phyloP scores from a whole-genome alignment of 92 coral and sea anemone genomes.

The Parazoanthus darwini region DNA sequence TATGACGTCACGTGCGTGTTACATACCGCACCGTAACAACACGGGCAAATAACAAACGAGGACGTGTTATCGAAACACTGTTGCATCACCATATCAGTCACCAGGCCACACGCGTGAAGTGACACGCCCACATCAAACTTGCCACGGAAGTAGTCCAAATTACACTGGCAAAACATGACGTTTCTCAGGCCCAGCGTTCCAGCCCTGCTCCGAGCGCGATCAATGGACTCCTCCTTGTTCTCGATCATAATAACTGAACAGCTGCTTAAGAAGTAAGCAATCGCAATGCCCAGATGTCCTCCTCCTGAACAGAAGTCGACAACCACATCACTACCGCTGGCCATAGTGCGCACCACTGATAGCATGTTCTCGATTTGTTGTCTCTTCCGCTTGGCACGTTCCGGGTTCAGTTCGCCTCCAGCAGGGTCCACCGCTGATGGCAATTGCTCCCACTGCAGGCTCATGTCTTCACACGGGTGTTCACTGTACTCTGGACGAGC shows the following conservation, averaged over 20 bases:
- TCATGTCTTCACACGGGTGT: slow-evolving; percentile 32
- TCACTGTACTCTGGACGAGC: slow-evolving; percentile 1
- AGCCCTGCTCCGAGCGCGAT: slow-evolving; percentile 24
- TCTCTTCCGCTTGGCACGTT: slow-evolving; percentile 36
- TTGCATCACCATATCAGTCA: slow-evolving; percentile 42
- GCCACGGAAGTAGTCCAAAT: slow-evolving; percentile 25
- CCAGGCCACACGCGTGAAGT: slow-evolving; percentile 42
- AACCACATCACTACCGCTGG: slow-evolving; percentile 15
- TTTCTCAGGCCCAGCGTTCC: slow-evolving; percentile 6
- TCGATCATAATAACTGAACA: slow-evolving; percentile 35
- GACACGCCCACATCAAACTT: slow-evolving; percentile 26
- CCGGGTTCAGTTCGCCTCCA: slow-evolving; percentile 29
- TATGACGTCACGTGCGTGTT: slow-evolving; percentile 35
- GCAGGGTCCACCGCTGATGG: slow-evolving; percentile 30
- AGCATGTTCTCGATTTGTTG: slow-evolving; percentile 36
- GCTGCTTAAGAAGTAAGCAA: slow-evolving; percentile 30
- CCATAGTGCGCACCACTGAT: slow-evolving; percentile 31
- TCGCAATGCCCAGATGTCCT: slow-evolving; percentile 28
- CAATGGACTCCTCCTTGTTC: slow-evolving; percentile 40
- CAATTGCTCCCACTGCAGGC: slow-evolving; percentile 9
- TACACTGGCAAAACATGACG: slow-evolving; percentile 20
- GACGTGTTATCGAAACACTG: slow-evolving; percentile 21
- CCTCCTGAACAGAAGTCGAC: slow-evolving; percentile 41
- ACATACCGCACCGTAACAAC: slow-evolving; percentile 35
- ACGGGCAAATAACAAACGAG: slow-evolving; percentile 33